phyloP scores from a whole-genome alignment of 2,888 invertebrate genomes.

The Lapara coniferarum region DNA sequence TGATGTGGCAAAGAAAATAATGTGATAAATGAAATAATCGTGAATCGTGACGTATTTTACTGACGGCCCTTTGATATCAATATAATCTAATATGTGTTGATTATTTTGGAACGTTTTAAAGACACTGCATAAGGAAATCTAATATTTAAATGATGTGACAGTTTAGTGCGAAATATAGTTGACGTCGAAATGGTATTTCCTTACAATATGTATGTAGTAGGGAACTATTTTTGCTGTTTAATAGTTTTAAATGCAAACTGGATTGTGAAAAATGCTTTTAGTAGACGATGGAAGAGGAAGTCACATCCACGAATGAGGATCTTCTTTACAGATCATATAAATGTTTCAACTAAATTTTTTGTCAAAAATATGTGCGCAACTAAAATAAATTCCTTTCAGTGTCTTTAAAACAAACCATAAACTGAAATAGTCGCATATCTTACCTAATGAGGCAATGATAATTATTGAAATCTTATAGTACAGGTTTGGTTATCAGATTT shows the following conservation, averaged over 20 bases:
- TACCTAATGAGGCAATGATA: background rate
- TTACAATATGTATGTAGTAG: too few species aligned
- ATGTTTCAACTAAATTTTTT: background rate
- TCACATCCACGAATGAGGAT: too few species aligned
- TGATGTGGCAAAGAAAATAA: background rate
- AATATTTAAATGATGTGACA: background rate
- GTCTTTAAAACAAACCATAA: background rate
- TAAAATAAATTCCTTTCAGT: background rate
- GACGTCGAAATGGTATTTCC: too few species aligned
- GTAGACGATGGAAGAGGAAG: too few species aligned
- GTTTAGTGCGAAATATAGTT: too few species aligned
- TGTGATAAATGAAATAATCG: background rate
- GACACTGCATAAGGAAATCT: background rate
- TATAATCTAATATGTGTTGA: constrained; percentile 12
- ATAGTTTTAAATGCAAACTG: too few species aligned
- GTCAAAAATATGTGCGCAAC: background rate
- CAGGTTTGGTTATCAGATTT: too few species aligned
- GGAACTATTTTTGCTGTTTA: too few species aligned
- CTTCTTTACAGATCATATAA: background rate
- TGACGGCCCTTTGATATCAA: constrained; percentile 1
- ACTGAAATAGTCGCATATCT: constrained; percentile 1
- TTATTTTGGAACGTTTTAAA: background rate
- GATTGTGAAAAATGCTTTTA: too few species aligned
- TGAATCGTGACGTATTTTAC: background rate
- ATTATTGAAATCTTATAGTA: background rate